Conservation (phyloP, 2,888 invertebrate species). For the Caenorhabditis auriculariae region DNA sequence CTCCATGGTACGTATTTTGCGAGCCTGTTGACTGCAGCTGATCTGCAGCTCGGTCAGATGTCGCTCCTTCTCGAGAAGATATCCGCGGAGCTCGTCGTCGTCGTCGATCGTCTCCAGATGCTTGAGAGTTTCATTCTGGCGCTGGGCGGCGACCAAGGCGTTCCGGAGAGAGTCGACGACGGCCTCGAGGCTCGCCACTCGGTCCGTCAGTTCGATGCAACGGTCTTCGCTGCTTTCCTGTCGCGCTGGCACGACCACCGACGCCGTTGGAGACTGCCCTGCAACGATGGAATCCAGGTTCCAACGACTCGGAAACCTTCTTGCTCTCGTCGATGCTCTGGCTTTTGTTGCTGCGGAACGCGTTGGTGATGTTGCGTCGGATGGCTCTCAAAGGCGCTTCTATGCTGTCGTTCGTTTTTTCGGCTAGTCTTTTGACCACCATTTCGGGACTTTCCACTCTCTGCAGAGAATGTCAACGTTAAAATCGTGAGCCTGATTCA, state of each 20-base stretch:
- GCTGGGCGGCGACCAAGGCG: slow-evolving; percentile 48
- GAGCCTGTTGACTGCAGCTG: slow-evolving; percentile 35
- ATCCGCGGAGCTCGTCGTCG: slow-evolving; percentile 36
- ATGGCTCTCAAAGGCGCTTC: slow-evolving; percentile 32
- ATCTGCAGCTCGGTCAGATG: slow-evolving; percentile 48
- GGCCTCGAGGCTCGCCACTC: slow-evolving; percentile 48
- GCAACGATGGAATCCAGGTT: no score
- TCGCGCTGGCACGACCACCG: not conserved
- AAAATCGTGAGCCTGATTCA: not conserved
- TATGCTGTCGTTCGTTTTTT: slow-evolving; percentile 21
- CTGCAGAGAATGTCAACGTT: slow-evolving; percentile 6
- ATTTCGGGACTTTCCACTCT: slow-evolving; percentile 31
- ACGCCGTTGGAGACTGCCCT: not conserved
- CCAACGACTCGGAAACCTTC: no score
- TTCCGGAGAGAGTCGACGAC: slow-evolving; percentile 43
- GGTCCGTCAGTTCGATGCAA: slow-evolving; percentile 51
- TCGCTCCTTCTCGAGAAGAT: slow-evolving; percentile 40
- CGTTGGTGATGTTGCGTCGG: slow-evolving; percentile 25
- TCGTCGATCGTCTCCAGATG: slow-evolving; percentile 3
- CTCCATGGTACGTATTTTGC: slow-evolving; percentile 41
- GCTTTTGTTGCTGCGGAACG: no score
- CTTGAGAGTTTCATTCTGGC: slow-evolving; percentile 47
- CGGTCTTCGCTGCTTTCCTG: slow-evolving; percentile 46
- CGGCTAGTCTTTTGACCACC: slow-evolving; percentile 29
- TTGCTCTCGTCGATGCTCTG: no score